phyloP scores from a whole-genome alignment of 2,797 vertebrate genomes.

The Danio jaintianensis region DNA sequence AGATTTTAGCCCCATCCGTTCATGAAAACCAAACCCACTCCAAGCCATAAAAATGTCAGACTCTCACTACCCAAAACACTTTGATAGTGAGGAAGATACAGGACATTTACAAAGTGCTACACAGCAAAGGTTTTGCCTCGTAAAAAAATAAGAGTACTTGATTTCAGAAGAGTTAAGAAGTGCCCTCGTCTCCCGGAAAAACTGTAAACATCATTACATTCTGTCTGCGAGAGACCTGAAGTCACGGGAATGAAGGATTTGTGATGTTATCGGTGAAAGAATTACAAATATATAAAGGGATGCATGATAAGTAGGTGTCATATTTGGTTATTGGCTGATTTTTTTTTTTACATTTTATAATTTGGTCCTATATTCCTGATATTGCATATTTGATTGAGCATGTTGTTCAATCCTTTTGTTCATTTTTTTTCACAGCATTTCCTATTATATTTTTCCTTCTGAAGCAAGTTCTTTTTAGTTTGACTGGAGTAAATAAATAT shows the following conservation, averaged over 20 bases:
- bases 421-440: no score
- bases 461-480: no score
- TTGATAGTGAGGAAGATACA: neutral
- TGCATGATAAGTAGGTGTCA: neutral
- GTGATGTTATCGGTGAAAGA: neutral
- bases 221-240: constrained; percentile 10
- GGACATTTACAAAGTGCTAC: constrained; percentile 56
- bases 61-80: constrained; percentile 7
- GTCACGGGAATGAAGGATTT: constrained; percentile 12
- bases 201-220: constrained; percentile 50
- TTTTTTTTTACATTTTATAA: neutral
- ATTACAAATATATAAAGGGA: neutral
- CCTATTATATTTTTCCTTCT: no score
- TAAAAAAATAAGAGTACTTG: constrained; percentile 24
- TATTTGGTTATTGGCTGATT: no score
- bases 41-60: neutral
- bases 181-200: neutral
- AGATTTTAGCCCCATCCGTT: neutral
- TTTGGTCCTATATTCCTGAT: neutral
- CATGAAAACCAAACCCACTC: neutral
- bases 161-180: constrained; percentile 1
- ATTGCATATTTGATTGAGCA: no score
- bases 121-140: constrained; percentile 33
- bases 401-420: no score
- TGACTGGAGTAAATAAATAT: no score